Evolutionary conservation across 1,140 invertebrate genomes (phyloP), one percentile per base, ranked within the genome.

Genomic region (Drosophila fuyamai): DNA sequence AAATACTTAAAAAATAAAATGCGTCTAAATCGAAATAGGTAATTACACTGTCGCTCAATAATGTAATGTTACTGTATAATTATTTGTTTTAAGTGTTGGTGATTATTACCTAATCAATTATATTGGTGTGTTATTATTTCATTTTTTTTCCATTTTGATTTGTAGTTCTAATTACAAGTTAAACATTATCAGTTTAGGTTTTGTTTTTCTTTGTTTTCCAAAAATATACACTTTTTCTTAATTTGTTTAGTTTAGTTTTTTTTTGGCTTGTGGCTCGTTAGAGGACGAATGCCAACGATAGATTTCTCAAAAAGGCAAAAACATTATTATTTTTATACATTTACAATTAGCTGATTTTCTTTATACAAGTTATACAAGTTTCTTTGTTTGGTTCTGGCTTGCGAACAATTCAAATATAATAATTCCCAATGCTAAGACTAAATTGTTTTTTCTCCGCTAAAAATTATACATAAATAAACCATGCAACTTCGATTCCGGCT

Each of bases 1-100:
- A 82, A 88, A 88, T 80, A 80, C 79, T 88, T 88, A 88, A 35
- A 82, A 88, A 88, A 88, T 88, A 88, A 88, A 88, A 88, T 88
- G 83, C 83, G 79, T 88, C 76, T 80, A 80, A 82, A 82, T 80
- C 48, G 76, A 88, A 84, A 79, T 86, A 81, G 51, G 71, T 65
- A 55, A 29, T 65, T 58, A 63, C 50, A 46, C 46, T 63, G 57
- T 44, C 58, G 63, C 47, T 58, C 46, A 60, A 51, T 43, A 38
- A 67, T 23, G 41, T 50, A 57, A 65, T 68, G 54, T 40, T 59
- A 27, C 47, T 48, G 54, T 60, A 53, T 55, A 59, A 46, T 76
- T 66, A 62, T 32, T 75, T 50, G 7, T 35, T 50, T 50, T n/a
- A 32, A 9, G 9, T 78, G 54, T 63, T 56, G 38, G 47, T 71